phyloP scores from a whole-genome alignment of 2,113 vertebrate species.

The Gavialis gangeticus region DNA sequence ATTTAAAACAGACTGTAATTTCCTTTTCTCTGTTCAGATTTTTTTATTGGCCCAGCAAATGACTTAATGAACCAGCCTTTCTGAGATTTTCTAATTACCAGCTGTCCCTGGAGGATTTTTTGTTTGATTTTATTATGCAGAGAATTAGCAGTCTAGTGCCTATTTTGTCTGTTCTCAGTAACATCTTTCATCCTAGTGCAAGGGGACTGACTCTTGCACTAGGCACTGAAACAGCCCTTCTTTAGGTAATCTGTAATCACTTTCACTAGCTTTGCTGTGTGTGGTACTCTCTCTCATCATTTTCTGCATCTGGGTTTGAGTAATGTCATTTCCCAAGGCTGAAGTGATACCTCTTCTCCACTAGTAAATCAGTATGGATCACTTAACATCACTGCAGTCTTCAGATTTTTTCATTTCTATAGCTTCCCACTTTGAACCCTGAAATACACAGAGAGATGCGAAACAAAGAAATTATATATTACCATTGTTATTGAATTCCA shows the following conservation, averaged over 20 bases:
- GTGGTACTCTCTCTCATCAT: background rate
- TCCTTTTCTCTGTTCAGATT: conserved; percentile 46
- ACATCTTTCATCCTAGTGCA: background rate
- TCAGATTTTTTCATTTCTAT: background rate
- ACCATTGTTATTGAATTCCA: no score
- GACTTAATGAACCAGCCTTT: background rate
- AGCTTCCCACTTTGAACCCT: background rate
- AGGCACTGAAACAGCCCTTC: background rate
- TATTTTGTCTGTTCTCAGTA: conserved; percentile 13
- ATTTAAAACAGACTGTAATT: conserved; percentile 59
- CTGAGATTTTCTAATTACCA: conserved; percentile 41
- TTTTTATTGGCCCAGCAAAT: conserved; percentile 42
- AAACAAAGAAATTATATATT: background rate
- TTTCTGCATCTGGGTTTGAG: background rate
- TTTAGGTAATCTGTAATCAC: background rate
- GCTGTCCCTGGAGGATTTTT: background rate
- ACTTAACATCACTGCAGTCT: background rate
- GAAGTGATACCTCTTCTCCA: background rate
- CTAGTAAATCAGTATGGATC: conserved; percentile 24
- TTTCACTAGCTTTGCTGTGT: background rate
- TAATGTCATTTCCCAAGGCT: background rate
- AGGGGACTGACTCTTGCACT: background rate
- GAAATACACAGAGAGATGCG: background rate
- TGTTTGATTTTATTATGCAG: conserved; percentile 19
- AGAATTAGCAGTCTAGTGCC: background rate